Evolutionary conservation across 2,888 invertebrate species (phyloP), one percentile per base, ranked within the genome.

Genomic region (Hyppa rectilinea): DNA sequence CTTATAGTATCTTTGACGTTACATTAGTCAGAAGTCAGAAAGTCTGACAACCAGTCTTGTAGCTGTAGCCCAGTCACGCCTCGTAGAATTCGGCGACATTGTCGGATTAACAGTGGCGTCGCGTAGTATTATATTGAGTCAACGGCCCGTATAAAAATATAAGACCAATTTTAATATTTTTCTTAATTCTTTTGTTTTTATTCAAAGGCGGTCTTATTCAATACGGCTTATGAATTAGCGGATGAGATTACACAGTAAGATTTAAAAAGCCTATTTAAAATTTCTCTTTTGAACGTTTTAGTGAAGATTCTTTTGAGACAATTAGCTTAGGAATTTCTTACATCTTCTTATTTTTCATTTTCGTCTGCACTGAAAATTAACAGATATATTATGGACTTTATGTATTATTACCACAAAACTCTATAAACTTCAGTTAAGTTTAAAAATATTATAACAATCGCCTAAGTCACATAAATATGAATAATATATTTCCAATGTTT

Each of bases 121-220:
- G 61, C 29, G 36, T 23, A 26, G 6, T 59, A 40, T 20, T n/a
- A 59, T 59, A 75, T 58, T 63, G 20, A 43, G 40, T 43, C 58
- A 59, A 34, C 49, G 10, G n/a, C 29, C 38, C 23, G n/a, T 70
- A 17, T 10, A 63, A 55, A 64, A 60, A 71, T 55, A 50, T 50
- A 71, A 63, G 31, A 56, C 1, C 34, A 23, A 59, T 63, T 74
- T 63, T 26, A 36, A 64, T 60, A 50, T 78, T 60, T 29, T 56
- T 78, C 50, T 60, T 12, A 60, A 50, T 69, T 71, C 40, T 55
- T 47, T 77, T 59, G 71, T 70, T 78, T 70, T 45, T 61, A 50
- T 76, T 78, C 53, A 59, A 59, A 70, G 43, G 1, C 62, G 9
- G 40, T 31, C 20, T 63, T 63, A 55, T 69, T 77, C 6, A 64